These are phyloP conservation scores for Onchidella celtica DNA, from an alignment of 2,888 invertebrate species.

Conservation along the genomic window DNA sequence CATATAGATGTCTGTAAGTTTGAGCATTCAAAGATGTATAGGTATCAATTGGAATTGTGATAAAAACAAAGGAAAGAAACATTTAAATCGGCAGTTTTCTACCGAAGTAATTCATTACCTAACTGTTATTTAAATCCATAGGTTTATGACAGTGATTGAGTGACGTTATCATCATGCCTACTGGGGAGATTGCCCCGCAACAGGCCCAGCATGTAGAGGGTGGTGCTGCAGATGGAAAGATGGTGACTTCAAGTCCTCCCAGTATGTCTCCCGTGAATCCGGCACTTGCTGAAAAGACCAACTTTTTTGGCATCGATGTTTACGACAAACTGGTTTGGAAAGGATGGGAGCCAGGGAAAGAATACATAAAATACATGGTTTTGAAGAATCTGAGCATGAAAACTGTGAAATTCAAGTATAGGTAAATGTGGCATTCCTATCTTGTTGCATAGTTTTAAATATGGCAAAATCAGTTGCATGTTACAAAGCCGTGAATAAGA, in stretches of 20 bases:
- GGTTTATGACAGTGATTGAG: no score
- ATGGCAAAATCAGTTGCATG: background rate
- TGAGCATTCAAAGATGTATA: no score
- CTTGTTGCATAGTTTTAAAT: background rate
- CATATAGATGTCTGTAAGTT: no score
- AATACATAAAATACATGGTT: slow-evolving; percentile 77
- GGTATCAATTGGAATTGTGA: no score
- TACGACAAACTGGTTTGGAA: slow-evolving; percentile 73
- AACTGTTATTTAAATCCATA: no score
- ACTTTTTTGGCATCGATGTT: slow-evolving; percentile 75
- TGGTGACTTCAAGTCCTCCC: slow-evolving; percentile 13
- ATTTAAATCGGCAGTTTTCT: no score
- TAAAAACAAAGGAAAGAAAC: no score
- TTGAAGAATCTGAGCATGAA: slow-evolving; percentile 78
- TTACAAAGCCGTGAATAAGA: no score
- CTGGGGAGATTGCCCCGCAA: slow-evolving; percentile 49
- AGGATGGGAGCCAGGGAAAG: slow-evolving; percentile 79
- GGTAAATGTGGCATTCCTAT: slow-evolving; percentile 62
- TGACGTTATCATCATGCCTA: slow-evolving; percentile 55
- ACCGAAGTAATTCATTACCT: no score
- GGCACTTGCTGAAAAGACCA: slow-evolving; percentile 31
- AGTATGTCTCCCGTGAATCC: slow-evolving; percentile 43
- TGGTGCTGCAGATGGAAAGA: slow-evolving; percentile 29
- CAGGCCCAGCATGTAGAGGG: slow-evolving; percentile 29
- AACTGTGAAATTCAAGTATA: slow-evolving; percentile 78